These are phyloP conservation scores for Jaculus jaculus DNA, from an alignment of 2,113 vertebrate species.

Conservation along the genomic window DNA sequence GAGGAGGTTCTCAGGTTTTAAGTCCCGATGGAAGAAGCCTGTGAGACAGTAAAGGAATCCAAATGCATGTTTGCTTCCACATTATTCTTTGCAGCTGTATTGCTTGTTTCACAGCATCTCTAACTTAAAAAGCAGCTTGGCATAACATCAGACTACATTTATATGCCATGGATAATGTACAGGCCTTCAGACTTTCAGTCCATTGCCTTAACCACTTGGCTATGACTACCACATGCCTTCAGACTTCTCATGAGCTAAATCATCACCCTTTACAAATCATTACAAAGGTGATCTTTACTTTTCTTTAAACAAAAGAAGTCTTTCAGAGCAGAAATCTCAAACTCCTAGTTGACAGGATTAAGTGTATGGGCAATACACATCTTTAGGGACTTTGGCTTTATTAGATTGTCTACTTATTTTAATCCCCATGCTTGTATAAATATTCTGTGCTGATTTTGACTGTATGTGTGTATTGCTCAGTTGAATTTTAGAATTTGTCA, in stretches of 20 bases:
- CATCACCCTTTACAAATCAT: background rate
- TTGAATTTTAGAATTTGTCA: too few relatives aligned
- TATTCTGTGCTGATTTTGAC: too few relatives aligned
- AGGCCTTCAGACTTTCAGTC: background rate
- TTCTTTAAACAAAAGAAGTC: background rate
- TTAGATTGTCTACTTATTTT: too few relatives aligned
- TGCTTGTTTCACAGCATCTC: background rate
- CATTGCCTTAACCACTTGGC: too few relatives aligned
- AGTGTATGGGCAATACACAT: too few relatives aligned
- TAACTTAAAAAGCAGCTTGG: background rate
- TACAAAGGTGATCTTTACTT: background rate
- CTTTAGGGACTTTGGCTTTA: too few relatives aligned
- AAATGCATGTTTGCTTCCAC: background rate
- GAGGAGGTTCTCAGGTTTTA: conserved; percentile 91
- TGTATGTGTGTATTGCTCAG: too few relatives aligned
- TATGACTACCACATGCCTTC: background rate
- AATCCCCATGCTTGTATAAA: too few relatives aligned
- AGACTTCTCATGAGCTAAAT: background rate
- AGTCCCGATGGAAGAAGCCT: conserved; percentile 91
- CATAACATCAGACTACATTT: background rate
- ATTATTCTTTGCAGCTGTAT: accelerated
- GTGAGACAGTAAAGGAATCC: conserved; percentile 55
- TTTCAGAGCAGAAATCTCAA: too few relatives aligned
- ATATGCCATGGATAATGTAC: background rate
- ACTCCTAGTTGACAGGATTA: too few relatives aligned